Base-by-base conservation (phyloP, 1,140 invertebrate species). In the Drosophila micromelanica region DNA sequence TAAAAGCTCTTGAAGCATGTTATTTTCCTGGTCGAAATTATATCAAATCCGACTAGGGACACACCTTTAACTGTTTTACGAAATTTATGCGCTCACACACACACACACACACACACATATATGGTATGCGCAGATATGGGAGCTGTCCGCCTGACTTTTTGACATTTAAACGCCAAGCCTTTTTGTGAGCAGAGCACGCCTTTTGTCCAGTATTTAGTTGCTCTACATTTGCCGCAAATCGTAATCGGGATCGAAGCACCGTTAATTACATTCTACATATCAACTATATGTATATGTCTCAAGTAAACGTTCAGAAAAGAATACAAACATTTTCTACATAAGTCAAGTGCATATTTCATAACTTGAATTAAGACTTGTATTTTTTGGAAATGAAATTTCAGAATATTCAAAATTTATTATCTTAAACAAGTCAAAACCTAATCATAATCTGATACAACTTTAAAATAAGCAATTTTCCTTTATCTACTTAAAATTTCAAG, bases 151-250 rank as follows among this genome's bases (percentile, higher is more conserved):
- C 51, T 40, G 43, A 48, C 52, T 60, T 49, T 73, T 77, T 77
- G 74, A 69, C 71, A 73, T 77, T 74, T 71, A 77, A 64, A 74
- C 27, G 71, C 71, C 71, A 77, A 77, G 74, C 74, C 71, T 62
- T 73, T 64, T 51, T 59, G 35, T 43, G 9, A 15, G 9, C n/a
- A 9, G 35, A 51, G 52, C 46, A 69, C 73, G 45, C 62, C 56
- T 62, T 43, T 38, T 63, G 49, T 38, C 27, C 9, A 42, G n/a
- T 12, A 37, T 20, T 13, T 6, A 13, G 11, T 55, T 12, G 3
- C 23, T 32, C 30, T 46, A 43, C 13, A 62, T 30, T 43, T 17
- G 27, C 23, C 27, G 23, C 2, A n/a, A 27, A 23, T 17, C 12
- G 46, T 51, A n/a, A 13, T 9, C n/a, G 7, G 30, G 8, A 27